These are phyloP conservation scores for Epsilonema sp. DNA, from an alignment of 2,888 invertebrate species.

Conservation along the genomic window DNA sequence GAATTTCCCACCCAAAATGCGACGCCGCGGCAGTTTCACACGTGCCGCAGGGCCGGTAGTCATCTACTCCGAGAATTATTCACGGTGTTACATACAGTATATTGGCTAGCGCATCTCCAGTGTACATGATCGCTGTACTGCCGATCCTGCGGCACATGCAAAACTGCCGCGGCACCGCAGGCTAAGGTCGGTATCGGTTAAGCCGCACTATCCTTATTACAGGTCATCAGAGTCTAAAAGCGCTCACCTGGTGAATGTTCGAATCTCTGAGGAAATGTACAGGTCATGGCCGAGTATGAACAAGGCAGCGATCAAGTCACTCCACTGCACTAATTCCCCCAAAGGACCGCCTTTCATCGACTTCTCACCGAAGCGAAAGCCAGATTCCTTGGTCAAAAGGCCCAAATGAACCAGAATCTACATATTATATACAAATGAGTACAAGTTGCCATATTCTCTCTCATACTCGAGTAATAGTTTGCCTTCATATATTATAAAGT, in stretches of 20 bases:
- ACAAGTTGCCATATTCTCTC: background rate
- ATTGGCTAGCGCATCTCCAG: no score
- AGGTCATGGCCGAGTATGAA: slow-evolving; percentile 34
- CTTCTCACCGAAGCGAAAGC: slow-evolving; percentile 32
- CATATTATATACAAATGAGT: slow-evolving; percentile 2
- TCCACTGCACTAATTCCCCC: slow-evolving; percentile 37
- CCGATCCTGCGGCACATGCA: no score
- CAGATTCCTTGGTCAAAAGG: slow-evolving; percentile 31
- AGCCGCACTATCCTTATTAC: no score
- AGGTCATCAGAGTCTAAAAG: background rate
- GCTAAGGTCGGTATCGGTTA: no score
- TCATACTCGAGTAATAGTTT: background rate
- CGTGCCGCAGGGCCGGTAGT: no score
- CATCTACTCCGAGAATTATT: no score
- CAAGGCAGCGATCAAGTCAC: slow-evolving; percentile 33
- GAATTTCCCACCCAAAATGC: no score
- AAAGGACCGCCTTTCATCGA: slow-evolving; percentile 34
- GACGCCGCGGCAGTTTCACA: no score
- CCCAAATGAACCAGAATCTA: slow-evolving; percentile 33
- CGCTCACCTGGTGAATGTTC: slow-evolving; percentile 9
- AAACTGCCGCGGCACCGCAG: no score
- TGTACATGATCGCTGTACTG: no score
- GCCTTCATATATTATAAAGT: background rate
- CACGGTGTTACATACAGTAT: no score
- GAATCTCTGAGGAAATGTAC: slow-evolving; percentile 31